Evolutionary conservation across 2,113 vertebrate species (phyloP), one percentile per base, ranked within the genome.

Genomic region (Sander lucioperca): DNA sequence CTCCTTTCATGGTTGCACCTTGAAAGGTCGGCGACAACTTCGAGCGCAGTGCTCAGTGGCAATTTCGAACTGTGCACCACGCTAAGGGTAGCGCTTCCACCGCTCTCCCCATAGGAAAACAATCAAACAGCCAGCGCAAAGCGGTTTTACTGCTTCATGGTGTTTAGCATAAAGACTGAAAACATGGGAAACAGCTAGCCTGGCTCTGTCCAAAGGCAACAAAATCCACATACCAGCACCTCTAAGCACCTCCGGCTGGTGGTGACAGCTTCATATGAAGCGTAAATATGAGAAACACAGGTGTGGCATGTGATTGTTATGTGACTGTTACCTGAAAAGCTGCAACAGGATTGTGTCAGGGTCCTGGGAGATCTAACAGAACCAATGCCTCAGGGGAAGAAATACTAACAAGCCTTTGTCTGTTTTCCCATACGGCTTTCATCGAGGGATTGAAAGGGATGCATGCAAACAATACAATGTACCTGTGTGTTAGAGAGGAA

Each of bases 351-450:
- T 50, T 63, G 50, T 84, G 67, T 74, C 73, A 54, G 23, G 51
- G 50, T 80, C 71, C 78, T 54, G 19, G 27, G 58, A 73, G 80
- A 79, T 80, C 51, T 27, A 63, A 74, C 78, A 43, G 33, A 69
- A 74, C n/a, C 15, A 27, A 79, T 25, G 36, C 61, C 62, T 36
- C 82, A 48, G 66, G 70, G 53, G 61, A 67, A 36, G 58, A 73
- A 74, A 48, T 69, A 69, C 59, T 74, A 77, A 82, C 58, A 90
- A 88, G 77, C 63, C 53, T 61, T 70, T 72, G 77, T 77, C 82
- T 58, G 27, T 33, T 70, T 43, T 30, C 27, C 30, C 50, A 48
- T 23, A 25, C 67, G 77, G 33, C n/a, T 89, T 84, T 80, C 54
- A 81, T 48, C 56, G 43, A 48, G 19, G 45, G 69, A 50, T 56